Conservation (phyloP, 2,113 vertebrate species). For the Callocephalon fimbriatum region DNA sequence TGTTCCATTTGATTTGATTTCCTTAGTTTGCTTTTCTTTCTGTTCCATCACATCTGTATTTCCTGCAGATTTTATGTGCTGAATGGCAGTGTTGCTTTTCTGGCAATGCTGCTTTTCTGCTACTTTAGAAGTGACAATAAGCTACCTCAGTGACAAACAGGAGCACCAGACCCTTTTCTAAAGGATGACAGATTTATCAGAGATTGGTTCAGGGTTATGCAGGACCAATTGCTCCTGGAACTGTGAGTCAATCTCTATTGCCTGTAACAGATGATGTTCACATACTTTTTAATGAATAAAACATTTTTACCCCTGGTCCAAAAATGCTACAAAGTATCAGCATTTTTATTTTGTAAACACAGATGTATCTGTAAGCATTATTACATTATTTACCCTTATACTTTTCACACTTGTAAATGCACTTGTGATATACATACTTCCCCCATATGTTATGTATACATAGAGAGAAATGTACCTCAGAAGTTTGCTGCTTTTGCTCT, state of each 20-base stretch:
- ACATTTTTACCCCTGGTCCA: not conserved
- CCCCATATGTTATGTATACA: not conserved
- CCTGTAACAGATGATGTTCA: not conserved
- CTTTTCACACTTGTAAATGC: not conserved
- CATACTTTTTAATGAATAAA: not conserved
- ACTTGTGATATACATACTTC: not conserved
- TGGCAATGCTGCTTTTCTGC: not conserved
- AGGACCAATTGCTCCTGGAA: not conserved
- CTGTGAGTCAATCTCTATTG: not conserved
- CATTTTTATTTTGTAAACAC: not conserved
- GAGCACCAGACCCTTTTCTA: not conserved
- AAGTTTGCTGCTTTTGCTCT: not conserved
- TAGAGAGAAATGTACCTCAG: not conserved
- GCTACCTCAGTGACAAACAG: not conserved
- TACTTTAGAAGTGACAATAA: not conserved
- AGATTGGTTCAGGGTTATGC: not conserved
- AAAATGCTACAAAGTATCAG: not conserved
- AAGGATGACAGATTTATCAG: not conserved
- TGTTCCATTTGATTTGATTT: not conserved
- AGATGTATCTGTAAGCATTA: not conserved
- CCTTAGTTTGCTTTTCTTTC: not conserved
- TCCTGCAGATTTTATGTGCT: not conserved
- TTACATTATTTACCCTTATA: not conserved
- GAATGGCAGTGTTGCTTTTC: not conserved
- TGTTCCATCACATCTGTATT: not conserved